Percentiles rank a stretch among this genome's conserved stretches.
phyloP scores from a whole-genome alignment of 2,113 vertebrate species.

The Pseudonaja textilis region DNA sequence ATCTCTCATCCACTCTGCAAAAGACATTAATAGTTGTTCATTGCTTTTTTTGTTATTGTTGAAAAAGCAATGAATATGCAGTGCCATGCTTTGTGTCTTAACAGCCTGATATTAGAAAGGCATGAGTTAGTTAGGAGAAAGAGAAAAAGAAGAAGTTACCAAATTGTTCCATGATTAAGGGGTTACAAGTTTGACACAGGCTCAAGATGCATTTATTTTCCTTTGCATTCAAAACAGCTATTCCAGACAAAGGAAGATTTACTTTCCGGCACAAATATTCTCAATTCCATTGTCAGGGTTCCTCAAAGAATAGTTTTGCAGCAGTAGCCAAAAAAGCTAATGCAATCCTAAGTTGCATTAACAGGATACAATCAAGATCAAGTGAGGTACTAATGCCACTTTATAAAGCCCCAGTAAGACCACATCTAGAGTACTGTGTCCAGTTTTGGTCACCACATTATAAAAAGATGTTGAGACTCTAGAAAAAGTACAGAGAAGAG shows the following conservation, averaged over 20 bases:
- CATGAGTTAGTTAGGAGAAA: not conserved
- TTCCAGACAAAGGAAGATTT: not conserved
- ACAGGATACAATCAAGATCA: too few relatives aligned
- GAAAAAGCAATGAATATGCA: slow-evolving; percentile 55
- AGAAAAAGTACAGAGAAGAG: too few relatives aligned
- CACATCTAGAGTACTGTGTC: too few relatives aligned
- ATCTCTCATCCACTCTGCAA: slow-evolving; percentile 42
- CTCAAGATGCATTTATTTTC: not conserved
- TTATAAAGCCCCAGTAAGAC: too few relatives aligned
- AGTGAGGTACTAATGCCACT: too few relatives aligned
- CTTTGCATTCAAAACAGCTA: not conserved
- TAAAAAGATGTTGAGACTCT: too few relatives aligned
- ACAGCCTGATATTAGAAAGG: slow-evolving; percentile 33
- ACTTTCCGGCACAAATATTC: not conserved
- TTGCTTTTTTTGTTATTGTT: slow-evolving; percentile 64
- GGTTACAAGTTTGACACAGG: not conserved
- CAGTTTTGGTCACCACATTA: too few relatives aligned
- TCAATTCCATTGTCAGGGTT: not conserved
- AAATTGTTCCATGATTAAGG: slow-evolving; percentile 30
- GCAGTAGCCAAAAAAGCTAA: too few relatives aligned
- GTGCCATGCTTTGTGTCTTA: slow-evolving; percentile 25
- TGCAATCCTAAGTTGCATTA: too few relatives aligned
- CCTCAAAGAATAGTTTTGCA: too few relatives aligned
- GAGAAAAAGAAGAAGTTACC: slow-evolving; percentile 14
- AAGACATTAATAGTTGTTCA: slow-evolving; percentile 50